Evolutionary conservation across 2,797 vertebrate species (phyloP), one percentile per base, ranked within the genome.

Genomic region (Sebastes hubbsi): DNA sequence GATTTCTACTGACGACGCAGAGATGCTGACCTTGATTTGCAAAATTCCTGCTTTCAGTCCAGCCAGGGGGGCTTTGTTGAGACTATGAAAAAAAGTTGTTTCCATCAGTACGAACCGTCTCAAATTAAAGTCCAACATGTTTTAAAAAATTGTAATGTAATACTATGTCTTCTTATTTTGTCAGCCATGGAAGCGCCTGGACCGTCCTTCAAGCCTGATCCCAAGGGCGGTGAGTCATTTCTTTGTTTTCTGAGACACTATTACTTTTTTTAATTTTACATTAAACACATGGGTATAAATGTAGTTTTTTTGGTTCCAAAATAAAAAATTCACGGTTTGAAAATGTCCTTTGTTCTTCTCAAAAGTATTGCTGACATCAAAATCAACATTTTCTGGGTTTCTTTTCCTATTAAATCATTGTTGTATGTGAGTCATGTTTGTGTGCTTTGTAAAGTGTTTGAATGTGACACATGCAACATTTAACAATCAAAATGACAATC

Each of bases 381-480:
- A 20, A 27, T 7, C 24, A 20, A 24, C 34, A 36, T 36, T 36
- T 36, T 36, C 34, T 36, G 11, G 34, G 34, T 36, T 0, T 12
- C 34, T 36, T 36, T 36, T 12, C 11, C 34, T 13, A 36, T 36
- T 36, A 13, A 36, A 36, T 36, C 34, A 36, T 12, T 36, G 34
- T 36, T 36, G 36, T 38, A 13, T 14, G 12, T 38, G 36, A 38
- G 36, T 38, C 36, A 38, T 49, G 14, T 46, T 29, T 27, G 38
- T 29, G 34, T 64, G 9, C 52, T 1, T 24, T 18, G n/a, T 55
- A 55, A 55, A 55, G 52, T 64, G 13, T 14, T 36, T 36, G 12
- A 24, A 69, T 55, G 13, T 24, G n/a, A 68, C 30, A 52, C 13
- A 67, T 68, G 22, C 20, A 54, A 38, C 16, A 71, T 71, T 58